Conservation (phyloP, 2,888 invertebrate species). For the Aphelenchoides bicaudatus region DNA sequence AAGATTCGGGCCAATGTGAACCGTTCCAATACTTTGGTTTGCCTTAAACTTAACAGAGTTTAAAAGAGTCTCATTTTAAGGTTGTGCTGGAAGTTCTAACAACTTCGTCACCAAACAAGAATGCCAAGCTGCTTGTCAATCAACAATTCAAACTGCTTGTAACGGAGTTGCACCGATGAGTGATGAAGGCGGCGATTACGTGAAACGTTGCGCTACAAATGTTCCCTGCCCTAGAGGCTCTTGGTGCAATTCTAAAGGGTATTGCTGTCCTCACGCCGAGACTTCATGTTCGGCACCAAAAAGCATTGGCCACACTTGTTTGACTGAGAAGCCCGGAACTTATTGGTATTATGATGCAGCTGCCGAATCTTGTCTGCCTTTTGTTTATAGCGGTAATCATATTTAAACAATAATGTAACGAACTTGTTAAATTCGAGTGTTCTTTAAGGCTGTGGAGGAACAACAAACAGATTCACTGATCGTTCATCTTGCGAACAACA, state of each 20-base stretch:
- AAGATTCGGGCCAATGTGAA: slow-evolving; percentile 49
- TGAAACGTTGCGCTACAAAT: slow-evolving; percentile 48
- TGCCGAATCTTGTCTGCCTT: slow-evolving; percentile 48
- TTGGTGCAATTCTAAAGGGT: slow-evolving; percentile 48
- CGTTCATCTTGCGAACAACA: slow-evolving; percentile 46
- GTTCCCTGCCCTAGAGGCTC: slow-evolving; percentile 54
- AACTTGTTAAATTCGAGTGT: neutral
- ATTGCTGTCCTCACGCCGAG: slow-evolving; percentile 53
- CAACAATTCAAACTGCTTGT: slow-evolving; percentile 47
- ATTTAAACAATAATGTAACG: neutral
- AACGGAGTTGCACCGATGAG: slow-evolving; percentile 52
- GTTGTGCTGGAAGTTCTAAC: slow-evolving; percentile 55
- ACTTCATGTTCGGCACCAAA: slow-evolving; percentile 48
- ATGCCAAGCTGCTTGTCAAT: slow-evolving; percentile 50
- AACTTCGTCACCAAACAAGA: slow-evolving; percentile 51
- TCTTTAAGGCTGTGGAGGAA: slow-evolving; percentile 50
- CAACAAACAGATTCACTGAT: slow-evolving; percentile 51
- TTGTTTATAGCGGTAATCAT: slow-evolving; percentile 48
- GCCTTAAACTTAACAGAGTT: neutral
- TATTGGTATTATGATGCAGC: slow-evolving; percentile 51
- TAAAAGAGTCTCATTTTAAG: slow-evolving; percentile 3
- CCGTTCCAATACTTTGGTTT: slow-evolving; percentile 58
- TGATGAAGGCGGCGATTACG: slow-evolving; percentile 50
- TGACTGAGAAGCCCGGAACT: slow-evolving; percentile 41
- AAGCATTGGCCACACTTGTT: slow-evolving; percentile 44